Evolutionary conservation across 2,113 vertebrate species (phyloP).

Genomic region (Corythornis madagascariensis): DNA sequence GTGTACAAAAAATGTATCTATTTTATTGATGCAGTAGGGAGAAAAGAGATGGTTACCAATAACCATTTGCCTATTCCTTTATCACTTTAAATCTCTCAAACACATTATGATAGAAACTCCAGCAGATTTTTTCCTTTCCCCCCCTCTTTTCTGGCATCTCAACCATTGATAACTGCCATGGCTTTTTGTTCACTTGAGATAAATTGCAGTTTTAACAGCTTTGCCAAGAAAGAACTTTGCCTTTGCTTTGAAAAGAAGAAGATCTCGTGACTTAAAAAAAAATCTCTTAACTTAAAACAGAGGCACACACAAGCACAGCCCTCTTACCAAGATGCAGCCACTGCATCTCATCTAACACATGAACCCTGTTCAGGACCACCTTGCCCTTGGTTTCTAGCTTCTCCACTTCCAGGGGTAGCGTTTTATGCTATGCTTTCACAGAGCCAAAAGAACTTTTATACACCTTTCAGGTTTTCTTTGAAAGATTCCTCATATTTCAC

Average conservation of each 20-base stretch:
- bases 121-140: not conserved
- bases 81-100: not conserved
- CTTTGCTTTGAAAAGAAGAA: not conserved
- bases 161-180: rapidly evolving
- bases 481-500: not conserved
- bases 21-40: not conserved
- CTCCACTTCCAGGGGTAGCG: not conserved
- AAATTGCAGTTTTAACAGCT: not conserved
- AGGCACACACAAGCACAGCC: not conserved
- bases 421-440: not conserved
- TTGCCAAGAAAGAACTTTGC: too few species aligned
- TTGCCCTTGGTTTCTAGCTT: not conserved
- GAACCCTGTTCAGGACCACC: not conserved
- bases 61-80: not conserved
- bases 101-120: not conserved
- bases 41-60: not conserved
- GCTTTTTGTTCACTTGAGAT: not conserved
- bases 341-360: not conserved
- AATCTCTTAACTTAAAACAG: not conserved
- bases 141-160: not conserved
- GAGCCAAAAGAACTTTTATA: not conserved
- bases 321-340: not conserved
- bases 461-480: not conserved
- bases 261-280: not conserved
- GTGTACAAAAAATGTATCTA: not conserved